These are phyloP conservation scores for Cnemophilus loriae DNA, from an alignment of 2,113 vertebrate species.

Conservation along the genomic window DNA sequence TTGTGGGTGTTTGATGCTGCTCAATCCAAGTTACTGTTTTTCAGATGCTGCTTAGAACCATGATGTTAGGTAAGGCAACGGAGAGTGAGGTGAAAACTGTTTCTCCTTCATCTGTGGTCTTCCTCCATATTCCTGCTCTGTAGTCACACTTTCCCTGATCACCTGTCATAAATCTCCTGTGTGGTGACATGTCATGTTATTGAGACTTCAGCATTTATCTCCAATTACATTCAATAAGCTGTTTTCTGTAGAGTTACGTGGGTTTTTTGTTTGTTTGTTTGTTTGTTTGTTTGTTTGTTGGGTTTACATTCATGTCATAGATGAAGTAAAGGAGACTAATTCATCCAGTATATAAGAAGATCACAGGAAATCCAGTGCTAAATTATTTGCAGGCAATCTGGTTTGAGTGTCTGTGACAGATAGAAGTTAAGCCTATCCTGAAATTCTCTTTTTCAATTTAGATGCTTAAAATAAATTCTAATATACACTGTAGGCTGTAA, in stretches of 20 bases:
- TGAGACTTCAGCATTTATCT: not conserved
- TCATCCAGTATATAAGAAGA: not conserved
- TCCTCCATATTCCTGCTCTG: not conserved
- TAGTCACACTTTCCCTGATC: not conserved
- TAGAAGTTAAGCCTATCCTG: not conserved
- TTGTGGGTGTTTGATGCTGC: not conserved
- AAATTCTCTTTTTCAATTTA: conserved; percentile 25
- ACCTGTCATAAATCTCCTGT: not conserved
- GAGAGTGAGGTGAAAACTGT: not conserved
- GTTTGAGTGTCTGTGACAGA: conserved; percentile 23
- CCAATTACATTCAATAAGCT: not conserved
- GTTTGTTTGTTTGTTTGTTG: not conserved
- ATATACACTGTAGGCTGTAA: not conserved
- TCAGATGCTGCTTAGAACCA: not conserved
- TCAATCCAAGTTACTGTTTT: not conserved
- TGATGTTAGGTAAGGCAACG: not conserved
- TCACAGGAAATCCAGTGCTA: not conserved
- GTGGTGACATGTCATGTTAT: not conserved
- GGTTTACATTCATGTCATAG: not conserved
- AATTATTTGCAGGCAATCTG: conserved; percentile 33
- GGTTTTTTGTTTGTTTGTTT: not conserved
- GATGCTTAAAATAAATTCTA: conserved; percentile 23
- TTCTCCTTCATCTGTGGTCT: not conserved
- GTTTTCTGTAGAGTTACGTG: not conserved
- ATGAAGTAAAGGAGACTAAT: not conserved